Evolutionary conservation across 2,113 vertebrate genomes (phyloP).

Genomic region (Labeo rohita): DNA sequence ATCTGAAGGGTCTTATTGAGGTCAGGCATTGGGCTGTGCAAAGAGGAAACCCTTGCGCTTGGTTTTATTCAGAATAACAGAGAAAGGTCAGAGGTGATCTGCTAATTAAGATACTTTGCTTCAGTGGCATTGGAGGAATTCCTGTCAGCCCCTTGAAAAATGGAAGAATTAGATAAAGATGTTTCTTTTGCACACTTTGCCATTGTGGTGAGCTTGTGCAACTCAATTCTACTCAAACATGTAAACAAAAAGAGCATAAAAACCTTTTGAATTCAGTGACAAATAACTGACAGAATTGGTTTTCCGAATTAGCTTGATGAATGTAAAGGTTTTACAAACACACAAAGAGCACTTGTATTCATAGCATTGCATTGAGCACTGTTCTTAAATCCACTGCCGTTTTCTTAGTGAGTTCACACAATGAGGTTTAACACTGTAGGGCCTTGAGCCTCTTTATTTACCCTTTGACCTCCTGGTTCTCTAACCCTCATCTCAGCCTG

Average conservation of each 20-base stretch:
- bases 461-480: constrained; percentile 17
- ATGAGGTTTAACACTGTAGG: background rate
- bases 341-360: background rate
- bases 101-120: constrained; percentile 56
- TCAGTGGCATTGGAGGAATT: constrained; percentile 54
- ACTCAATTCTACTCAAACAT: constrained; percentile 41
- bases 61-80: constrained; percentile 57
- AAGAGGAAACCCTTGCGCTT: constrained; percentile 2
- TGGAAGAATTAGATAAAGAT: constrained; percentile 60
- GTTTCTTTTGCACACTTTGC: constrained; percentile 52
- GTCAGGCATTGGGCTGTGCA: background rate
- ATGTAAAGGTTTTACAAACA: background rate
- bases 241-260: background rate
- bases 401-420: background rate
- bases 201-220: constrained; percentile 52
- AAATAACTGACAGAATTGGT: background rate
- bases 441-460: constrained; percentile 22
- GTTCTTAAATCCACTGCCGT: background rate
- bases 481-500: background rate
- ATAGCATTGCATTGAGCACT: background rate
- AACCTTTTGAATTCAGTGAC: constrained; percentile 25
- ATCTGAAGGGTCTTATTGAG: background rate
- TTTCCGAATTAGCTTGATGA: background rate
- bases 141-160: constrained; percentile 44
- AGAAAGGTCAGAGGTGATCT: background rate